Percentiles rank a stretch among this genome's conserved stretches.
Conservation (phyloP, 2,113 vertebrate species). For the Chloroceryle aenea region DNA sequence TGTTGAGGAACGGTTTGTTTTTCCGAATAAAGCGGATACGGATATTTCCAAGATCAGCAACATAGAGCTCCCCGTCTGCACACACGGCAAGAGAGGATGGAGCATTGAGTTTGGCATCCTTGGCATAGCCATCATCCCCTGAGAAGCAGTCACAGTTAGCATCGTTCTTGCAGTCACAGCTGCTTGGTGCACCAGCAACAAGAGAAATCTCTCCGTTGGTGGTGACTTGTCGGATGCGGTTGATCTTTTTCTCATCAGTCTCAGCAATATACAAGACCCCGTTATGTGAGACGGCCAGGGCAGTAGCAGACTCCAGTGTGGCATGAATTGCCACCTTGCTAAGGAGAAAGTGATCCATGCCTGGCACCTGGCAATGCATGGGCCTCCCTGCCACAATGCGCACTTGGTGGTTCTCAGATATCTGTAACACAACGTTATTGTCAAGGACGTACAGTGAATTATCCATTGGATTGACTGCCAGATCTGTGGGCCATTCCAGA, state of each 20-base stretch:
- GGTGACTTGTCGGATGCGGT: constrained; percentile 93
- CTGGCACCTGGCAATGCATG: constrained; percentile 98
- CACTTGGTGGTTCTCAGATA: constrained; percentile 97
- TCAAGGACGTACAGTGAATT: constrained; percentile 96
- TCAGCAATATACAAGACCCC: constrained; percentile 94
- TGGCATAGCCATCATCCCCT: constrained; percentile 94
- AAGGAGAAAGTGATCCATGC: constrained; percentile 95
- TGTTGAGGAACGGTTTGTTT: constrained; percentile 93
- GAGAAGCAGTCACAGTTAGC: constrained; percentile 98
- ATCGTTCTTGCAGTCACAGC: constrained; percentile 97
- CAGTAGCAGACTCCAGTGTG: constrained; percentile 92
- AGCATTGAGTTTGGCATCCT: constrained; percentile 92
- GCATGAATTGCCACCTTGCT: constrained; percentile 94
- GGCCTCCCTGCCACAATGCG: constrained; percentile 94
- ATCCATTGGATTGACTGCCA: constrained; percentile 95
- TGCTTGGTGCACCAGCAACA: constrained; percentile 91
- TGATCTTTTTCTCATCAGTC: constrained; percentile 97
- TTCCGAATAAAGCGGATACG: constrained; percentile 93
- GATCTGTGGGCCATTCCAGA: constrained; percentile 96
- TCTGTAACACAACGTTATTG: constrained; percentile 96
- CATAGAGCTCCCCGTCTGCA: constrained; percentile 91
- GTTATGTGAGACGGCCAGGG: constrained; percentile 90
- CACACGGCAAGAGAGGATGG: constrained; percentile 93
- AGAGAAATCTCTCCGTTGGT: constrained; percentile 94
- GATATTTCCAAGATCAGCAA: constrained; percentile 94